phyloP scores from a whole-genome alignment of 2,888 invertebrate species.

The Pseudococcus longispinus region DNA sequence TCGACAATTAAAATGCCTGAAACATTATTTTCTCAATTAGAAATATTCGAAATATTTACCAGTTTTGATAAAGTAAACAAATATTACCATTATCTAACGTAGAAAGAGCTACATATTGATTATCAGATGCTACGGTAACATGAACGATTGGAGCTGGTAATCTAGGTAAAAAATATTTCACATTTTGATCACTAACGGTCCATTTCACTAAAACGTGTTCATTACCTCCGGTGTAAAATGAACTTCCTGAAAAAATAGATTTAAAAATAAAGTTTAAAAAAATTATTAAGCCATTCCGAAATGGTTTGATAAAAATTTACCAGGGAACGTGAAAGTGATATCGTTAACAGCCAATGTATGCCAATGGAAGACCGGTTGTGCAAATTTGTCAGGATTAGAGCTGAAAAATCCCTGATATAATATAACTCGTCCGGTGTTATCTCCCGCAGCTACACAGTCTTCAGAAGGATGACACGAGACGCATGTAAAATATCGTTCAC shows the following conservation, averaged over 20 bases:
- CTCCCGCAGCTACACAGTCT: slow-evolving; percentile 73
- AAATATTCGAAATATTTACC: not conserved
- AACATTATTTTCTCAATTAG: slow-evolving; percentile 60
- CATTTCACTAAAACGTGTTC: slow-evolving; percentile 82
- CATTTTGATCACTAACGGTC: slow-evolving; percentile 67
- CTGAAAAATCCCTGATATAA: slow-evolving; percentile 65
- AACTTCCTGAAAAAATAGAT: slow-evolving; percentile 66
- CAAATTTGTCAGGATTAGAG: slow-evolving; percentile 58
- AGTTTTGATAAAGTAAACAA: not conserved
- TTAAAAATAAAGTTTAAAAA: not conserved
- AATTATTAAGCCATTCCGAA: not conserved
- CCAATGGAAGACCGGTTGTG: slow-evolving; percentile 74
- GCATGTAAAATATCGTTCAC: slow-evolving; percentile 65
- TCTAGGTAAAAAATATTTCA: slow-evolving; percentile 72
- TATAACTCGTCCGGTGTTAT: slow-evolving; percentile 70
- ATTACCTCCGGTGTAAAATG: slow-evolving; percentile 78
- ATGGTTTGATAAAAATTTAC: slow-evolving; percentile 60
- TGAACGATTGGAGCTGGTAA: slow-evolving; percentile 73
- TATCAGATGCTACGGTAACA: slow-evolving; percentile 70
- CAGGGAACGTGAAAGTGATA: slow-evolving; percentile 70
- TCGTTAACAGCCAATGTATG: slow-evolving; percentile 75
- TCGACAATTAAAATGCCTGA: slow-evolving; percentile 62
- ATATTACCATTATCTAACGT: slow-evolving; percentile 73
- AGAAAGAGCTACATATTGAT: slow-evolving; percentile 71
- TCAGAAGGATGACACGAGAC: slow-evolving; percentile 74